Conservation (phyloP, 2,888 invertebrate genomes). For the Aromia moschata region DNA sequence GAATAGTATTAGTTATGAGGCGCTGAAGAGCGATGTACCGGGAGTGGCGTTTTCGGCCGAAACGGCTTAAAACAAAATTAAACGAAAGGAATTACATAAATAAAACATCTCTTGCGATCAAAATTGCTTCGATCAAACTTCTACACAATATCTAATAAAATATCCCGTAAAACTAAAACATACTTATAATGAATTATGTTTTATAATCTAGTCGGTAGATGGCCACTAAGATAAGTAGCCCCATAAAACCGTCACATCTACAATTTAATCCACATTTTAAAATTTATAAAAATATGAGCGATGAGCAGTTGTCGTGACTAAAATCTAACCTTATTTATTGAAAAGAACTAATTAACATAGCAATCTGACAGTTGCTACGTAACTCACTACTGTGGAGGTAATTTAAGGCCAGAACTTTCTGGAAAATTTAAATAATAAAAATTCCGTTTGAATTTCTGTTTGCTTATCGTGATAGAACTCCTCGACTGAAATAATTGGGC, state of each 20-base stretch:
- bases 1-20: no score
- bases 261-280: not conserved
- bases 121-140: no score
- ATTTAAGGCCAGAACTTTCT: slow-evolving; percentile 19
- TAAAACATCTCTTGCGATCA: no score
- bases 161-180: no score
- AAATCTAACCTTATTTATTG: slow-evolving; percentile 23
- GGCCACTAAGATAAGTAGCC: no score
- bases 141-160: no score
- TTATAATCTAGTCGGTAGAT: no score
- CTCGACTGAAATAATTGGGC: slow-evolving; percentile 22
- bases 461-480: slow-evolving; percentile 25
- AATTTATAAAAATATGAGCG: slow-evolving; percentile 11
- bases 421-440: slow-evolving; percentile 25
- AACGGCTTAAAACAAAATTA: no score
- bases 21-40: no score
- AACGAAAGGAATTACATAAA: no score
- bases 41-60: no score
- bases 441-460: slow-evolving; percentile 22
- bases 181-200: no score
- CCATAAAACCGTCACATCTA: not conserved
- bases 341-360: slow-evolving; percentile 28
- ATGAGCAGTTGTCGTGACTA: slow-evolving; percentile 13
- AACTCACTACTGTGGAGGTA: slow-evolving; percentile 22
- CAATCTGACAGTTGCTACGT: slow-evolving; percentile 18